These are phyloP conservation scores for Watsonalla cultraria DNA, from an alignment of 2,888 invertebrate genomes.

Conservation along the genomic window DNA sequence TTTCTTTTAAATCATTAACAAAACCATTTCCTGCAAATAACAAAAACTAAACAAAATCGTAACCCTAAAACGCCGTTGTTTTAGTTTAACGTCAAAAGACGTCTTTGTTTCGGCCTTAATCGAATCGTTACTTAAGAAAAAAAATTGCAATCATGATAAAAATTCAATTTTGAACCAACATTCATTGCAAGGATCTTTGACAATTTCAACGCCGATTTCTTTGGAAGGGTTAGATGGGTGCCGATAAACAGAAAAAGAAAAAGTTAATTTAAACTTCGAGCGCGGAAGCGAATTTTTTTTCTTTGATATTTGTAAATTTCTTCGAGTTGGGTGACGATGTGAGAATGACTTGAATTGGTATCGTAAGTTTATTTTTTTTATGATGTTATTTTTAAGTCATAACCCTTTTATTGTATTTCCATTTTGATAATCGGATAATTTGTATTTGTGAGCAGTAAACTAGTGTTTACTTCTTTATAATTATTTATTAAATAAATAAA, in stretches of 20 bases:
- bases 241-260: constrained; percentile 70
- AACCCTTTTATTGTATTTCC: neutral
- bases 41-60: neutral
- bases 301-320: constrained; percentile 36
- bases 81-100: constrained; percentile 16
- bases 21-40: neutral
- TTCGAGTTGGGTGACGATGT: constrained; percentile 16
- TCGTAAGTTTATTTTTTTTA: constrained; percentile 21
- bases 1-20: neutral
- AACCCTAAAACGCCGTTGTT: neutral
- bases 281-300: constrained; percentile 59
- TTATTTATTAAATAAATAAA: no score
- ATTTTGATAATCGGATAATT: no score
- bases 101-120: constrained; percentile 33
- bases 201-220: constrained; percentile 60
- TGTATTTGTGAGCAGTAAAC: neutral
- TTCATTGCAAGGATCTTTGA: constrained; percentile 60
- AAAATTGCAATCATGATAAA: constrained; percentile 70
- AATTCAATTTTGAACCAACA: constrained; percentile 70
- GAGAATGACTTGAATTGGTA: constrained; percentile 26
- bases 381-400: neutral
- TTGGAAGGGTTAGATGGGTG: constrained; percentile 67
- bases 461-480: neutral
- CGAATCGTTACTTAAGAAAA: constrained; percentile 41
- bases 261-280: constrained; percentile 72